These are phyloP conservation scores for Micropoecilia bifurca DNA, from an alignment of 2,797 vertebrate species.

Conservation along the genomic window DNA sequence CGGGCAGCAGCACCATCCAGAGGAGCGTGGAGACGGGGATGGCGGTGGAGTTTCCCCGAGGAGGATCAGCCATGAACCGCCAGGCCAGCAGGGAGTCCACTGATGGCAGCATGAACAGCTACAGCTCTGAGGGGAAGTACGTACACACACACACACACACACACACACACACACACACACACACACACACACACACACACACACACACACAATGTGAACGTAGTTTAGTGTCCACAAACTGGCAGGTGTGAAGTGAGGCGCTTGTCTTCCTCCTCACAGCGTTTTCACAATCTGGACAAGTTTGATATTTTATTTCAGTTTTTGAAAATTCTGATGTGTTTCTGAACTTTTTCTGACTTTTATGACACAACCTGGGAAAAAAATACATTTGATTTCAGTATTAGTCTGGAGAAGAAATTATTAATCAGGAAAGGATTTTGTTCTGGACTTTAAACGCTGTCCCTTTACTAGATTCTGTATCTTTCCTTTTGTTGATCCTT, in stretches of 20 bases:
- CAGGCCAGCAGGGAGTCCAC: slow-evolving; percentile 97
- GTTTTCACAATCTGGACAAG: background rate
- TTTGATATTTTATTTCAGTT: background rate
- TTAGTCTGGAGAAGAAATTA: background rate
- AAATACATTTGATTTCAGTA: background rate
- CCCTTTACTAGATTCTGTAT: background rate
- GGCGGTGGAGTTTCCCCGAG: slow-evolving; percentile 93
- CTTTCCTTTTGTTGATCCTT: background rate
- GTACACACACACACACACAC: slow-evolving; percentile 56
- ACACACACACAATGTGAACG: too few relatives aligned
- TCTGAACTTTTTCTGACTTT: background rate
- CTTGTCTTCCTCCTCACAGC: background rate
- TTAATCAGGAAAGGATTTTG: background rate
- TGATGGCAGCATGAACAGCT: slow-evolving; percentile 98
- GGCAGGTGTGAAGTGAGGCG: background rate
- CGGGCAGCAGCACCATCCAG: slow-evolving; percentile 91
- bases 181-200: background rate
- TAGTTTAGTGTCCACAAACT: background rate
- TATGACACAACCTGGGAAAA: background rate
- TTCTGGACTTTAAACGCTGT: background rate
- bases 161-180: background rate
- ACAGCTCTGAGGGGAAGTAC: slow-evolving; percentile 99
- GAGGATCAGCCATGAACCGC: slow-evolving; percentile 88
- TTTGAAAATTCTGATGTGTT: background rate
- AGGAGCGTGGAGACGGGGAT: slow-evolving; percentile 97